Percentiles rank a stretch among this genome's conserved stretches.
phyloP scores from a whole-genome alignment of 2,888 invertebrate genomes.

The Strigamia maritima region DNA sequence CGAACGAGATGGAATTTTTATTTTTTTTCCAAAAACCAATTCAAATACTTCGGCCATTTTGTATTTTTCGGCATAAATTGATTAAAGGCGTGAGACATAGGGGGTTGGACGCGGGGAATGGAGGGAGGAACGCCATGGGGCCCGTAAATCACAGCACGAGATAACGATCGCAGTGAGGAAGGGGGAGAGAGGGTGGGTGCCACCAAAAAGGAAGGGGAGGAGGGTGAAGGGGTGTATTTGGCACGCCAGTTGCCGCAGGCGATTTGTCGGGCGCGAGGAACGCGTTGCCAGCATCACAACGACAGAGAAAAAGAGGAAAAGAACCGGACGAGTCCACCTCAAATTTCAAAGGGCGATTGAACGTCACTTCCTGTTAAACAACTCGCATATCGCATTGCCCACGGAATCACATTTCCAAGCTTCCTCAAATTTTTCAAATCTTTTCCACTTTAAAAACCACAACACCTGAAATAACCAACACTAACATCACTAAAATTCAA shows the following conservation, averaged over 20 bases:
- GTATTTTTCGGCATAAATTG: constrained; percentile 10
- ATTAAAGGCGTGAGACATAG: constrained; percentile 10
- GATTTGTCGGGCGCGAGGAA: constrained; percentile 10
- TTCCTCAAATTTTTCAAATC: neutral
- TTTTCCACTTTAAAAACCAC: neutral
- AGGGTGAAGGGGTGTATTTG: neutral
- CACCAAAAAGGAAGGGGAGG: neutral
- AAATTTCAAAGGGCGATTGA: neutral
- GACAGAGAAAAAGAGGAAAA: neutral
- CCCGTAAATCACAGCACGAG: constrained; percentile 15
- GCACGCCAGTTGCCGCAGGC: constrained; percentile 15
- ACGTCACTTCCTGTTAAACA: neutral
- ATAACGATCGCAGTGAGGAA: neutral
- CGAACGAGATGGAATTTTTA: no score
- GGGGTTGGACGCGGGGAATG: constrained; percentile 3
- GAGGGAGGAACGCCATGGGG: constrained; percentile 10
- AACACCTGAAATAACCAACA: neutral
- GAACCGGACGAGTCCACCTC: neutral
- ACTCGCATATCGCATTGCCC: neutral
- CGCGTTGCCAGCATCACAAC: constrained; percentile 10
- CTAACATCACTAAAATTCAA: no score
- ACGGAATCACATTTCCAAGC: neutral
- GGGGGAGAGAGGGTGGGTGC: neutral
- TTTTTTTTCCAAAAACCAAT: no score
- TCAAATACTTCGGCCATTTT: neutral